Evolutionary conservation across 2,797 vertebrate species (phyloP), one percentile per base, ranked within the genome.

Genomic region (Labeo calbasu): DNA sequence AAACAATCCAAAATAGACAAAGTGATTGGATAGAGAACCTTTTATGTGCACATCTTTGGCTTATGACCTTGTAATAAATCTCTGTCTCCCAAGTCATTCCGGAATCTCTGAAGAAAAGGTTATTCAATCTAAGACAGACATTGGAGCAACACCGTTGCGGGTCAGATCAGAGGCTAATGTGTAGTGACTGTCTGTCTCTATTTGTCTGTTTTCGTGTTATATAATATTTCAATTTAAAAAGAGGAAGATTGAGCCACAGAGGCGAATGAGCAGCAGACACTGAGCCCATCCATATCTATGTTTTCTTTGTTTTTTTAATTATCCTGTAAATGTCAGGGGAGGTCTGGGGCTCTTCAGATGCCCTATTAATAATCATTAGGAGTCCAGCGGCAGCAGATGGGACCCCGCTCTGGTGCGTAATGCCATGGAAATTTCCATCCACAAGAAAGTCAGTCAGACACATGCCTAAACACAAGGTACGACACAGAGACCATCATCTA

Each of bases 311-410:
- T 50, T 71, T 32, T 78, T 70, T 61, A 84, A 78, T 77, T 70
- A 77, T 70, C 82, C 75, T 61, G 50, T 84, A 78, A 78, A 84
- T 40, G 53, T 50, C 75, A 61, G 66, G 51, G 23, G 69, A 63
- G 57, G 53, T 73, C 55, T 21, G 83, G 48, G 77, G 59, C 68
- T 48, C 69, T 80, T 80, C 40, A 73, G 61, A 65, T 68, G 57
- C 57, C n/a, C 46, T 36, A 80, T 79, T 80, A 85, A 80, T 85
- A 80, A 79, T 61, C 53, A 85, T 85, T 85, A 85, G 70, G 48
- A 2, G 68, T 86, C 71, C 69, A 84, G 72, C 13, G 17, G 70
- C 19, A 53, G 72, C 82, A 86, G 85, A 86, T 86, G 82, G 71
- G 82, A 79, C 77, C 75, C 43, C 36, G 17, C 19, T 19, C 71